Conservation (phyloP, 2,113 vertebrate genomes). For the Sinocyclocheilus anshuiensis region DNA sequence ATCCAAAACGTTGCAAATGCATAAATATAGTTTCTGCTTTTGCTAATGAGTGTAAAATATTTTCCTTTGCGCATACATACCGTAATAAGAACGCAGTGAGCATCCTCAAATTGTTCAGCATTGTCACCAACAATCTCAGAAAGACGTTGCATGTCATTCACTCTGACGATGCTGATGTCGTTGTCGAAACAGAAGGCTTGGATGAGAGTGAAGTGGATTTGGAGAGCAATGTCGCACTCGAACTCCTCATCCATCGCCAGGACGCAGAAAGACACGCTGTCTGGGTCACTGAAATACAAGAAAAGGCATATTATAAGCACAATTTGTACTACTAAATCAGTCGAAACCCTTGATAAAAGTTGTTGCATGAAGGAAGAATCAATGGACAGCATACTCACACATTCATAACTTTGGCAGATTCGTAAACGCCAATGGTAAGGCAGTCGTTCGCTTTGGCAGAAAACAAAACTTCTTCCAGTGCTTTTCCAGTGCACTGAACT, state of each 20-base stretch:
- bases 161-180: slow-evolving; percentile 79
- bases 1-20: neutral
- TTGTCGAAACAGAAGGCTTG: slow-evolving; percentile 84
- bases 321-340: neutral
- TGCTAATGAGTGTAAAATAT: too few relatives aligned
- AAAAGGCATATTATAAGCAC: neutral
- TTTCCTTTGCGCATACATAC: slow-evolving; percentile 65
- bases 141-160: slow-evolving; percentile 74
- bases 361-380: neutral
- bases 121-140: slow-evolving; percentile 67
- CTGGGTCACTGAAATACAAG: slow-evolving; percentile 68
- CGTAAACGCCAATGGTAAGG: slow-evolving; percentile 93
- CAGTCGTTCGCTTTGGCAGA: slow-evolving; percentile 87
- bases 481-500: slow-evolving; percentile 81
- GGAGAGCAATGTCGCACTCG: slow-evolving; percentile 73
- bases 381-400: slow-evolving; percentile 81
- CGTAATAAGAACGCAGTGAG: slow-evolving; percentile 80
- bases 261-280: slow-evolving; percentile 77
- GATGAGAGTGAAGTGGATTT: slow-evolving; percentile 60
- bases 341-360: neutral
- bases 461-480: slow-evolving; percentile 85
- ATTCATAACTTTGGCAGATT: slow-evolving; percentile 96
- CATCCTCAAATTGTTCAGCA: slow-evolving; percentile 56
- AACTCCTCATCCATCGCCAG: slow-evolving; percentile 72
- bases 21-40: neutral